phyloP scores from a whole-genome alignment of 1,140 invertebrate genomes.

The Drosophila sechellia region DNA sequence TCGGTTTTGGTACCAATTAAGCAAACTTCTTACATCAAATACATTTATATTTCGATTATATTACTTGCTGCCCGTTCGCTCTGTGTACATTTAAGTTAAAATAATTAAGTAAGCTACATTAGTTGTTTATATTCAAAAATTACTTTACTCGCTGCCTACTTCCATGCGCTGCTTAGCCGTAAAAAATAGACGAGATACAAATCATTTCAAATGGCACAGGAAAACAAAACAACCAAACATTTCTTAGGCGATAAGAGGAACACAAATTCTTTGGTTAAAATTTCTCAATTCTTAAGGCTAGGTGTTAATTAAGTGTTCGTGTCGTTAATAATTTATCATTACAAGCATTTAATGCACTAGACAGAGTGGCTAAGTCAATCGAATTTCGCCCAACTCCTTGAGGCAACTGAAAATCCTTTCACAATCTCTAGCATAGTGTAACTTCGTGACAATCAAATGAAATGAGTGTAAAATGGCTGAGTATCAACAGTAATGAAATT shows the following conservation, averaged over 20 bases:
- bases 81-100: slow-evolving; percentile 77
- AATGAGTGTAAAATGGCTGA: slow-evolving; percentile 36
- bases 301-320: slow-evolving; percentile 35
- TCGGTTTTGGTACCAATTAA: slow-evolving; percentile 62
- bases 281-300: slow-evolving; percentile 56
- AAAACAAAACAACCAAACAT: slow-evolving; percentile 19
- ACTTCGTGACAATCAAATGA: slow-evolving; percentile 43
- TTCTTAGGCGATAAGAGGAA: slow-evolving; percentile 56
- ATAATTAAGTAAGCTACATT: slow-evolving; percentile 80
- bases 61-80: slow-evolving; percentile 44
- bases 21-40: slow-evolving; percentile 80
- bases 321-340: slow-evolving; percentile 48
- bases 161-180: slow-evolving; percentile 36
- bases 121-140: slow-evolving; percentile 73
- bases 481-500: slow-evolving; percentile 40
- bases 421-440: slow-evolving; percentile 42
- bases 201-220: slow-evolving; percentile 9
- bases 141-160: slow-evolving; percentile 71
- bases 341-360: slow-evolving; percentile 74
- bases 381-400: slow-evolving; percentile 40
- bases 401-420: slow-evolving; percentile 38
- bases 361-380: slow-evolving; percentile 66
- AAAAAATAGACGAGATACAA: background rate
- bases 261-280: slow-evolving; percentile 74
- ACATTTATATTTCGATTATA: slow-evolving; percentile 74